Percentiles rank a stretch among this genome's conserved stretches.
Evolutionary conservation across 2,113 vertebrate genomes (phyloP).

Genomic region (Holacanthus passer): DNA sequence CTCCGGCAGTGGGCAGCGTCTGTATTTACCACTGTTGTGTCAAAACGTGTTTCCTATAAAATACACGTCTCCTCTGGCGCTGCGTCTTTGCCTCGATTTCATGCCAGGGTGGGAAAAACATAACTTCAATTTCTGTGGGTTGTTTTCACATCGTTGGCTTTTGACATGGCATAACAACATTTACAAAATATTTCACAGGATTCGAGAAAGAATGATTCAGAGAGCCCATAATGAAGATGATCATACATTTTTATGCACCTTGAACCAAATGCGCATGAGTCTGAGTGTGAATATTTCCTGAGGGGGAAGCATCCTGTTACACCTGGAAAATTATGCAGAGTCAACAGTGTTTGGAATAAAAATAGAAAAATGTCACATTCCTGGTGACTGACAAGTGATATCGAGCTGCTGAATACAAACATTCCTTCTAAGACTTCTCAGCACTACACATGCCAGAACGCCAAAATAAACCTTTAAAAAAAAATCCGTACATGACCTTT

Average conservation of each 20-base stretch:
- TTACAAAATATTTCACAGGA: conserved; percentile 9
- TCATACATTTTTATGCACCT: background rate
- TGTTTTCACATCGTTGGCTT: conserved; percentile 57
- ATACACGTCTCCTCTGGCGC: conserved; percentile 61
- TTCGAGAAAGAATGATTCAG: background rate
- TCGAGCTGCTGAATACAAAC: background rate
- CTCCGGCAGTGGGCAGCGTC: conserved; percentile 30
- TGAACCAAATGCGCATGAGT: background rate
- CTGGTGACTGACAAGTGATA: conserved; percentile 13
- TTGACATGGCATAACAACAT: conserved; percentile 43
- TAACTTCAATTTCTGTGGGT: conserved; percentile 52
- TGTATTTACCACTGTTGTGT: conserved; percentile 52
- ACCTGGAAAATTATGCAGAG: background rate
- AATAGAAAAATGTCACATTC: conserved; percentile 12
- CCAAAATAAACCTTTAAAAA: background rate
- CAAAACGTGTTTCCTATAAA: conserved; percentile 52
- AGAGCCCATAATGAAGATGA: conserved; percentile 1
- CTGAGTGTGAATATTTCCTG: background rate
- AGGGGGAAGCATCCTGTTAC: conserved; percentile 1
- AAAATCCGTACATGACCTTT: background rate
- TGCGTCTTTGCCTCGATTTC: conserved; percentile 60
- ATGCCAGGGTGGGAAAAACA: conserved; percentile 57
- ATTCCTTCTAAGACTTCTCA: background rate
- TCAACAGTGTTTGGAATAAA: background rate
- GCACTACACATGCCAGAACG: background rate